These are phyloP conservation scores for Drosophila emarginata DNA, from an alignment of 2,888 invertebrate species.

Conservation along the genomic window DNA sequence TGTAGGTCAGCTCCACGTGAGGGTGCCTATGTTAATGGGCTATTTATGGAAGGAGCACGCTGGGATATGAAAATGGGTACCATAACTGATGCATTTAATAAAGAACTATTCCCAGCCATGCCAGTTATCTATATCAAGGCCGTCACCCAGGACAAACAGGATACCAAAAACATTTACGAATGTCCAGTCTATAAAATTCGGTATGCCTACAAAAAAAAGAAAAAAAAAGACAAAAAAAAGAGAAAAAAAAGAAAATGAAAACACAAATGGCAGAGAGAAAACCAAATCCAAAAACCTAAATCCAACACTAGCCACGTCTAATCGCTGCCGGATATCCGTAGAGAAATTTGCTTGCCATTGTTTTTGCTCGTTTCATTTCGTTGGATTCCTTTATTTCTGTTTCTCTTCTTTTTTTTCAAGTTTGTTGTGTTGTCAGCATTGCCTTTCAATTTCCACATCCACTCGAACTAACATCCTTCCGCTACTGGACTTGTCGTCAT, in stretches of 20 bases:
- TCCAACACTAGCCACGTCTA: conserved; percentile 46
- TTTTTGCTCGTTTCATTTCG: conserved; percentile 49
- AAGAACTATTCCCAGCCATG: conserved; percentile 95
- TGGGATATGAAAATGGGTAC: conserved; percentile 92
- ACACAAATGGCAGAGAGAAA: conserved; percentile 18
- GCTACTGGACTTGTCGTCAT: conserved; percentile 60
- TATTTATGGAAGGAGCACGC: conserved; percentile 96
- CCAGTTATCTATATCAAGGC: conserved; percentile 95
- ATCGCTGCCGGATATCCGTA: conserved; percentile 70
- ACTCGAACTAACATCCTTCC: conserved; percentile 73
- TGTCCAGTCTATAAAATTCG: conserved; percentile 97
- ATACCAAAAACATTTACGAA: conserved; percentile 92
- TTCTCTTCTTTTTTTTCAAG: conserved; percentile 43
- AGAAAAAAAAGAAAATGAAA: conserved; percentile 92
- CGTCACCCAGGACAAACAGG: conserved; percentile 94
- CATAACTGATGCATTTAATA: conserved; percentile 92
- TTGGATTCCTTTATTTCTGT: conserved; percentile 30
- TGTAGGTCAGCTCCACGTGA: conserved; percentile 91
- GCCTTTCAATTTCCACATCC: conserved; percentile 77
- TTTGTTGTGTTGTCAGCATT: conserved; percentile 73
- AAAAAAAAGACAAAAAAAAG: background rate
- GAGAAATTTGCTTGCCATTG: conserved; percentile 74
- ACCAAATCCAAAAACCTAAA: background rate
- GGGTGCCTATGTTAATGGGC: conserved; percentile 94
- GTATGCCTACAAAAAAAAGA: conserved; percentile 49